Conservation (phyloP, 2,888 invertebrate genomes). For the Oligia fasciuncula region DNA sequence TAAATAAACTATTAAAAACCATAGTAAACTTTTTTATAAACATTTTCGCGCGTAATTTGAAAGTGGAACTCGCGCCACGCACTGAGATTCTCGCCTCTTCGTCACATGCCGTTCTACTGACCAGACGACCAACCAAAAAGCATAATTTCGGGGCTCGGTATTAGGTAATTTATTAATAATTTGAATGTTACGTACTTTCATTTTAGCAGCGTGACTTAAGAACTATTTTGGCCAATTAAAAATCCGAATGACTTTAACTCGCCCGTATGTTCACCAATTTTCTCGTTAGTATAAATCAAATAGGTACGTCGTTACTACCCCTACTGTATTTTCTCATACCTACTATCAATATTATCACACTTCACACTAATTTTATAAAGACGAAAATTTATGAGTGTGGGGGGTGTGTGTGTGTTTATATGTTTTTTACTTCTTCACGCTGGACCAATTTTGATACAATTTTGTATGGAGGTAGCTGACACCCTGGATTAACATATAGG, state of each 20-base stretch:
- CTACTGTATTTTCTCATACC: neutral
- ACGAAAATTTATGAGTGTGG: no score
- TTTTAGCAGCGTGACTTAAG: slow-evolving; percentile 26
- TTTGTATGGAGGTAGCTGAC: no score
- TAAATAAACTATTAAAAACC: neutral
- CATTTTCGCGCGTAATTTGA: slow-evolving; percentile 35
- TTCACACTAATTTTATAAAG: neutral
- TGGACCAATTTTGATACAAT: no score
- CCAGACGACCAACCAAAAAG: slow-evolving; percentile 3
- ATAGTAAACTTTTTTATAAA: neutral
- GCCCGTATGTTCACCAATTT: neutral
- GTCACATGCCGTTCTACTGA: slow-evolving; percentile 21
- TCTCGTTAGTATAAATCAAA: no score
- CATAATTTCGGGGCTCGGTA: slow-evolving; percentile 24
- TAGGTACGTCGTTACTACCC: no score
- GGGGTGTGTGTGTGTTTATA: no score
- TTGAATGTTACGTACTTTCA: slow-evolving; percentile 24
- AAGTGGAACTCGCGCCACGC: slow-evolving; percentile 25
- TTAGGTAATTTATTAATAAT: slow-evolving; percentile 36
- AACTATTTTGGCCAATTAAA: slow-evolving; percentile 34
- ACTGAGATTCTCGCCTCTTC: slow-evolving; percentile 17
- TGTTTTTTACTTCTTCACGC: no score
- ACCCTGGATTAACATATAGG: no score
- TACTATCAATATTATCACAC: neutral
- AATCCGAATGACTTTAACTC: slow-evolving; percentile 14